Evolutionary conservation across 2,797 vertebrate species (phyloP), one percentile per base, ranked within the genome.

Genomic region (Odontamblyopus lacepedii): DNA sequence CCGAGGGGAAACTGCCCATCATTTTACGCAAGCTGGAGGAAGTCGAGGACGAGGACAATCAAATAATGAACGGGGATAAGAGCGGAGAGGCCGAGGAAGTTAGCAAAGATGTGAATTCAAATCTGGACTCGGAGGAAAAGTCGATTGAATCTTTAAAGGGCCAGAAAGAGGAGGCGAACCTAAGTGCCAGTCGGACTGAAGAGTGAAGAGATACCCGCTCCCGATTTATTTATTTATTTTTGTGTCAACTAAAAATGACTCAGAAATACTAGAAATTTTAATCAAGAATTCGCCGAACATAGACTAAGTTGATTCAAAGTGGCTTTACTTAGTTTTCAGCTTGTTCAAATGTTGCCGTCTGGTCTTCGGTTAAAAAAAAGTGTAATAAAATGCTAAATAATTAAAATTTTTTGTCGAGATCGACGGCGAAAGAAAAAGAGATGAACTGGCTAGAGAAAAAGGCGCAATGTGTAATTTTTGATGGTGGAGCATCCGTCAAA

Each of bases 1-100:
- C 91, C 0, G 95, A 96, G 74, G 92, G 94, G 4, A 95, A 96
- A 81, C 95, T 97, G 56, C 97, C 97, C 2, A 94, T 98, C 70
- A 93, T 96, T 75, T 87, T 98, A 81, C 92, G 89, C 70, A 94
- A 95, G 89, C 92, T 98, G 30, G 95, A 97, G 70, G 95, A 93
- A 68, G 95, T 94, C 15, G 89, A 91, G 13, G 91, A 88, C 57
- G 85, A 91, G 73, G 77, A 80, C 26, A 67, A 72, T 12, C 75
- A 71, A 5, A 74, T 93, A 6, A 76, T 96, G 71, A 96, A 97
- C 0, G 95, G 95, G 26, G 91, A 91, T 78, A 92, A 95, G 81
- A 72, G 83, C 18, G 72, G 60, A 64, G 81, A 67, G 3, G 48
- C n/a, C 0, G 56, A 26, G 63, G 61, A 30, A 61, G 73, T 71